A percentile compares a stretch with the other conserved stretches of the same genome.
Evolutionary conservation across 2,888 invertebrate species (phyloP).

Genomic region (Habrosyne pyritoides): DNA sequence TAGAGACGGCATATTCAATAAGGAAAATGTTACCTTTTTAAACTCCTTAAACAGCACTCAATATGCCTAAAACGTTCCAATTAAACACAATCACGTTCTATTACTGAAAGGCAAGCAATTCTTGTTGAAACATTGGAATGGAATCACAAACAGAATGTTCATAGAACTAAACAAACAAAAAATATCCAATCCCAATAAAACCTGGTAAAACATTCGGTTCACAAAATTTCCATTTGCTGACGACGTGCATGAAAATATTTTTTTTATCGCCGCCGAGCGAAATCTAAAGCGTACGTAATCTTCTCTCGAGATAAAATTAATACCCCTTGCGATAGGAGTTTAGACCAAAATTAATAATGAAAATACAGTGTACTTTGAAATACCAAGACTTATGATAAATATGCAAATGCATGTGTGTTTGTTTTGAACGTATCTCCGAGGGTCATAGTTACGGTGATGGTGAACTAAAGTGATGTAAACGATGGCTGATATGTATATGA

Average conservation of each 20-base stretch:
- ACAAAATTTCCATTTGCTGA: slow-evolving; percentile 20
- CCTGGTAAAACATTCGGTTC: background rate
- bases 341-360: slow-evolving; percentile 6
- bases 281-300: slow-evolving; percentile 37
- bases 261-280: slow-evolving; percentile 23
- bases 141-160: background rate
- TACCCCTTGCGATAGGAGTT: slow-evolving; percentile 21
- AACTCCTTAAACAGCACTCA: background rate
- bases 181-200: slow-evolving; percentile 6
- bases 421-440: no score
- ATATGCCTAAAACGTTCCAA: slow-evolving; percentile 2
- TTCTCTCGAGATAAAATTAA: slow-evolving; percentile 32
- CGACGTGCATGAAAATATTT: slow-evolving; percentile 9
- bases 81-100: background rate
- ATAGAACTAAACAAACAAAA: background rate
- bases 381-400: background rate
- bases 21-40: background rate
- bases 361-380: background rate
- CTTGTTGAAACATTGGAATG: background rate
- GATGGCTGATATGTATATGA: no score
- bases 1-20: background rate
- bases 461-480: no score
- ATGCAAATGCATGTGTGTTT: no score
- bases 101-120: background rate
- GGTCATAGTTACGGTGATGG: no score